Evolutionary conservation across 2,888 invertebrate genomes (phyloP).

Genomic region (Cataglyphis albicans): DNA sequence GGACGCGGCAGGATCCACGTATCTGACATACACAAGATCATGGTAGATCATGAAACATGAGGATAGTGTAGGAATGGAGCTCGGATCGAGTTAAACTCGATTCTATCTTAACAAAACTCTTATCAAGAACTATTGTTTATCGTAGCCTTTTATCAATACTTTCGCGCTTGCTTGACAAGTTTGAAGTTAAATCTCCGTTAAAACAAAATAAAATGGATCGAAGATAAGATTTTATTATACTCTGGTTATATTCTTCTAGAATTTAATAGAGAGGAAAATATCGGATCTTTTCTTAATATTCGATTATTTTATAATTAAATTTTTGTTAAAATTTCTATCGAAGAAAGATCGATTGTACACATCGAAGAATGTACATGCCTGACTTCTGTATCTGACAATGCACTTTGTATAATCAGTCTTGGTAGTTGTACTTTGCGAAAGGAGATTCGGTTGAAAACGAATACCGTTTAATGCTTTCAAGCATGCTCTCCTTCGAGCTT

Average conservation of each 20-base stretch:
- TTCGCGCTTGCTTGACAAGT: not conserved
- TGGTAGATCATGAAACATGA: slow-evolving; percentile 37
- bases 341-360: not conserved
- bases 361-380: not conserved
- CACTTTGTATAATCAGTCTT: slow-evolving; percentile 3
- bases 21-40: slow-evolving; percentile 49
- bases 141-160: slow-evolving; percentile 6
- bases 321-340: not conserved
- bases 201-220: not conserved
- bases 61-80: not conserved
- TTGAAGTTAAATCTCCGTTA: slow-evolving; percentile 16
- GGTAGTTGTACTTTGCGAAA: slow-evolving; percentile 20
- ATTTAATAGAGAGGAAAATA: not conserved
- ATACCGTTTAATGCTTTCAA: slow-evolving; percentile 69
- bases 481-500: slow-evolving; percentile 33
- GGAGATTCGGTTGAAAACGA: slow-evolving; percentile 17
- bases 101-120: not conserved
- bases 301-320: slow-evolving; percentile 14
- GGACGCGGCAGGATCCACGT: slow-evolving; percentile 17
- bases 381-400: slow-evolving; percentile 24
- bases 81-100: not conserved
- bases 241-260: not conserved
- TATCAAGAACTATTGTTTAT: slow-evolving; percentile 2
- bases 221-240: slow-evolving; percentile 3
- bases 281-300: not conserved